Conservation (phyloP, 2,113 vertebrate species). For the Callospermophilus lateralis region DNA sequence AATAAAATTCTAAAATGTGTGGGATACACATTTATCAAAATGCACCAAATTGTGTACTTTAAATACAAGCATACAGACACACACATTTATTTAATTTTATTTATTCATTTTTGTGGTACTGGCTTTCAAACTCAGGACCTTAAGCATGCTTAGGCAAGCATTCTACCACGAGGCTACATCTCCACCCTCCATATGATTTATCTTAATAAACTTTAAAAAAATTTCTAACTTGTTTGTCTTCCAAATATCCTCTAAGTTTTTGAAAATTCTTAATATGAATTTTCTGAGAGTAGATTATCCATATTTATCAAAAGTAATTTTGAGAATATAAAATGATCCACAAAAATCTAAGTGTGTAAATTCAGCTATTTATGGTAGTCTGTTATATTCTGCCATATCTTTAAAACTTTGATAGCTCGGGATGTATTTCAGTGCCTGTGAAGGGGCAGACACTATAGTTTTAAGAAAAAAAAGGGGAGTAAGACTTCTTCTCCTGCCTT, state of each 20-base stretch:
- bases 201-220: slow-evolving; percentile 39
- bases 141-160: neutral
- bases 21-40: neutral
- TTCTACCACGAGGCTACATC: neutral
- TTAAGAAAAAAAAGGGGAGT: neutral
- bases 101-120: neutral
- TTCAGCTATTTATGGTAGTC: neutral
- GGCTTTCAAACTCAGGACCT: neutral
- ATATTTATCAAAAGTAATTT: slow-evolving; percentile 37
- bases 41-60: slow-evolving; percentile 28
- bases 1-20: slow-evolving; percentile 48
- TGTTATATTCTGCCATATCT: slow-evolving; percentile 33
- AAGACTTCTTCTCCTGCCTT: neutral
- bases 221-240: neutral
- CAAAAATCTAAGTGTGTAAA: slow-evolving; percentile 38
- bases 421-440: neutral
- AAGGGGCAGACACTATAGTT: neutral
- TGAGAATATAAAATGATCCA: slow-evolving; percentile 37
- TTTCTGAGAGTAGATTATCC: slow-evolving; percentile 31
- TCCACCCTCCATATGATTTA: neutral
- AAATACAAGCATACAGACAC: neutral
- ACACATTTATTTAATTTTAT: too few species aligned
- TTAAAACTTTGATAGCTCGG: slow-evolving; percentile 43
- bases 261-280: slow-evolving; percentile 41
- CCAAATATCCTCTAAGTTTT: slow-evolving; percentile 16